phyloP scores from a whole-genome alignment of 2,888 invertebrate species.

The Drepanosiphum platanoidis region DNA sequence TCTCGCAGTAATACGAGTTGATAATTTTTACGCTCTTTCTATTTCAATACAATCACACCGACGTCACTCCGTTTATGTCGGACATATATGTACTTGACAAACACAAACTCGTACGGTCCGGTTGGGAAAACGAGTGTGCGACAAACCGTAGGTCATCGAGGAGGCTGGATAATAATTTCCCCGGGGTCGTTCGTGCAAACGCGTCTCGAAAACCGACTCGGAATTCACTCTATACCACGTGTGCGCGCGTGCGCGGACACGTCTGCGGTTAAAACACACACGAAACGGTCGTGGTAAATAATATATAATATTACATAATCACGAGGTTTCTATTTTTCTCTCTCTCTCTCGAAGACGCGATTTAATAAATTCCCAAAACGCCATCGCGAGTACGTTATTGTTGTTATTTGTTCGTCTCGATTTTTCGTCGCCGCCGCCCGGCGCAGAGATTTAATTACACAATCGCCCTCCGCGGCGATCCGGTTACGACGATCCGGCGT shows the following conservation, averaged over 20 bases:
- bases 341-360: neutral
- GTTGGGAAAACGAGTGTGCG: too few relatives aligned
- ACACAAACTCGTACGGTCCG: too few relatives aligned
- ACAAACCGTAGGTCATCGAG: neutral
- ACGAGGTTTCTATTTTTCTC: too few relatives aligned
- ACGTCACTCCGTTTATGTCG: too few relatives aligned
- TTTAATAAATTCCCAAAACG: neutral
- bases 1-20: too few relatives aligned
- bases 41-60: too few relatives aligned
- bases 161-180: conserved; percentile 30
- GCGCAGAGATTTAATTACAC: neutral
- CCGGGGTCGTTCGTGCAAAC: neutral
- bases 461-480: neutral
- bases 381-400: neutral
- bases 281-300: neutral
- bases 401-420: neutral
- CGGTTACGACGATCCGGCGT: neutral
- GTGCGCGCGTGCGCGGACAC: neutral
- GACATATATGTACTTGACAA: too few relatives aligned
- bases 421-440: neutral
- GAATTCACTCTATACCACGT: neutral
- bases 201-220: neutral
- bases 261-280: neutral
- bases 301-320: neutral
- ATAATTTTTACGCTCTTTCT: too few relatives aligned